These are phyloP conservation scores for Agonopterix alstromeriana DNA, from an alignment of 2,888 invertebrate genomes.

Conservation along the genomic window DNA sequence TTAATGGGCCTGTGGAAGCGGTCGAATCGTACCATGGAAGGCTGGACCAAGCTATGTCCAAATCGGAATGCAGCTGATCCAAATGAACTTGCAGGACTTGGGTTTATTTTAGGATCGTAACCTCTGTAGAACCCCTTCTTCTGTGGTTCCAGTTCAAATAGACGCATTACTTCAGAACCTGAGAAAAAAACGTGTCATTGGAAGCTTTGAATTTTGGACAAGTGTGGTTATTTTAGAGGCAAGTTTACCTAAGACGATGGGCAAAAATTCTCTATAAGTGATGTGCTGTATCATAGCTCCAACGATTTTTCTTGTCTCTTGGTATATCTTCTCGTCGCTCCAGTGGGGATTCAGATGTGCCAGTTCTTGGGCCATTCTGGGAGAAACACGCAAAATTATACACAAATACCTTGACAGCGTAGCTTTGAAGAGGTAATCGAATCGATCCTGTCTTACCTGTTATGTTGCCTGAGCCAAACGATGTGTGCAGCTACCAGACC, in stretches of 20 bases:
- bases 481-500: conserved; percentile 86
- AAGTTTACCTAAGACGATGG: conserved; percentile 83
- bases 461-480: conserved; percentile 85
- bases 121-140: conserved; percentile 82
- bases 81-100: conserved; percentile 86
- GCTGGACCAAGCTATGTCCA: conserved; percentile 91
- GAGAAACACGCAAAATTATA: background rate
- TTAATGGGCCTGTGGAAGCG: conserved; percentile 80
- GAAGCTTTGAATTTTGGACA: background rate
- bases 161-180: conserved; percentile 84
- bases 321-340: conserved; percentile 92
- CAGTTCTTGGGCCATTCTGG: conserved; percentile 83
- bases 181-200: conserved; percentile 5
- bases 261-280: conserved; percentile 89
- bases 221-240: background rate
- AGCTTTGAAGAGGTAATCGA: background rate
- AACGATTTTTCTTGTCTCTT: conserved; percentile 89
- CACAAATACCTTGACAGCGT: too few species aligned
- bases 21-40: conserved; percentile 84
- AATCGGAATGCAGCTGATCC: conserved; percentile 90
- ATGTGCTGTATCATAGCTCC: conserved; percentile 90
- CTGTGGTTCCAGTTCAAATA: conserved; percentile 84
- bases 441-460: conserved; percentile 45
- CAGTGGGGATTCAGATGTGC: conserved; percentile 87
- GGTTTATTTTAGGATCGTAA: conserved; percentile 83